These are phyloP conservation scores for Tetramorium simillimum DNA, from an alignment of 1,140 invertebrate species.

Conservation along the genomic window DNA sequence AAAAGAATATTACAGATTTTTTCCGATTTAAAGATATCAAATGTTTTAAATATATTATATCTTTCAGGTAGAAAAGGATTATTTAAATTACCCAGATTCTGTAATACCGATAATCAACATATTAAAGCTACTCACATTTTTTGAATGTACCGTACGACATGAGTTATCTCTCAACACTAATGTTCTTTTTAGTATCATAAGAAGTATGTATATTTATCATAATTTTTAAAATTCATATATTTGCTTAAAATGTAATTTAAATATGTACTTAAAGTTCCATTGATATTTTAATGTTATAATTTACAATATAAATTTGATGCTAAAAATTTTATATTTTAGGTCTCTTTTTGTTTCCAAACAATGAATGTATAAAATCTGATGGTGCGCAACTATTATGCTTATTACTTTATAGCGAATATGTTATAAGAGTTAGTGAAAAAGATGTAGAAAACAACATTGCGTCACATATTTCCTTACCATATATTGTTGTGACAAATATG, in stretches of 20 bases:
- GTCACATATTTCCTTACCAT: slow-evolving; percentile 85
- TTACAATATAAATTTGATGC: slow-evolving; percentile 21
- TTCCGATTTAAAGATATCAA: background rate
- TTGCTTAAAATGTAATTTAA: background rate
- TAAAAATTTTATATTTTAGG: slow-evolving; percentile 76
- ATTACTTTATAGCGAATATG: slow-evolving; percentile 84
- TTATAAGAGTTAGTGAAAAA: slow-evolving; percentile 79
- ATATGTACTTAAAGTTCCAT: background rate
- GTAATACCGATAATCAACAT: slow-evolving; percentile 87
- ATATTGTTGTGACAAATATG: slow-evolving; percentile 82
- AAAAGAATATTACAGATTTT: background rate
- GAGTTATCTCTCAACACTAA: slow-evolving; percentile 85
- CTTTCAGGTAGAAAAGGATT: slow-evolving; percentile 87
- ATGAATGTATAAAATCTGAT: slow-evolving; percentile 84
- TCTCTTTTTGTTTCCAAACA: slow-evolving; percentile 86
- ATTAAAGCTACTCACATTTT: slow-evolving; percentile 86
- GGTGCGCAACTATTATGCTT: slow-evolving; percentile 84
- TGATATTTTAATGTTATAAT: slow-evolving; percentile 7
- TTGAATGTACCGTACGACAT: slow-evolving; percentile 84
- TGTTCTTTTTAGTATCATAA: slow-evolving; percentile 86
- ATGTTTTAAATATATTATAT: background rate
- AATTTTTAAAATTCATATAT: background rate
- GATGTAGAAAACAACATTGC: slow-evolving; percentile 63
- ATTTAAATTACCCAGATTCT: slow-evolving; percentile 88
- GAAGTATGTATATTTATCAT: slow-evolving; percentile 84